A percentile compares a stretch with the other conserved stretches of the same genome.
Conservation (phyloP, 2,888 invertebrate species). For the Drosophila planitibia region DNA sequence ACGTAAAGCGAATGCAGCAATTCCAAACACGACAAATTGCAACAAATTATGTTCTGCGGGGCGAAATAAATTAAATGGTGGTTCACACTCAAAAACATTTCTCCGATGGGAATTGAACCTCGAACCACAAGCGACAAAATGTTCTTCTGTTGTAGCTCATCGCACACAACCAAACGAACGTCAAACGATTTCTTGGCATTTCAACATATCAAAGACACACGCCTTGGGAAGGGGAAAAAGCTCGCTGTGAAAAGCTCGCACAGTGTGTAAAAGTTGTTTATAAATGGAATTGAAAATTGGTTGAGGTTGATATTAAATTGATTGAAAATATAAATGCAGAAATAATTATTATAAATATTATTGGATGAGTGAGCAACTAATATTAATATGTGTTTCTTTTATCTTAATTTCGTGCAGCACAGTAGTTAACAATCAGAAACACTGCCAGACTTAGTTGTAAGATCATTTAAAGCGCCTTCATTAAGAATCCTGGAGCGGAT, state of each 20-base stretch:
- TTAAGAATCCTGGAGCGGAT: conserved; percentile 53
- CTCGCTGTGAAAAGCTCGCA: conserved; percentile 27
- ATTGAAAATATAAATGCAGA: not conserved
- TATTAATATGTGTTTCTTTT: not conserved
- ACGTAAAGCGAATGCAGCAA: conserved; percentile 53
- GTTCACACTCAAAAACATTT: not conserved
- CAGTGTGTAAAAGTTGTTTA: conserved; percentile 5
- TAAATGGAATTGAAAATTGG: not conserved
- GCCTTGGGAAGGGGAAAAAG: conserved; percentile 32
- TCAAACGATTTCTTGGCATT: accelerated
- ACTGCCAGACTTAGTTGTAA: conserved; percentile 18
- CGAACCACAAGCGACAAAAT: not conserved
- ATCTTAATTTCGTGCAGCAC: not conserved
- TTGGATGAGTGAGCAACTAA: not conserved
- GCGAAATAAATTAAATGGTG: conserved; percentile 24
- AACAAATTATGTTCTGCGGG: conserved; percentile 41
- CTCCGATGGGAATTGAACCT: conserved; percentile 35
- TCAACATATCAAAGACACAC: conserved; percentile 12
- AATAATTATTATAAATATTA: too few relatives aligned
- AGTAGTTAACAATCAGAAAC: conserved; percentile 4
- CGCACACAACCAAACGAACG: conserved; percentile 46
- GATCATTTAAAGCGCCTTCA: not conserved
- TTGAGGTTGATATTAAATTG: not conserved
- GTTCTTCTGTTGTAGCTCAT: conserved; percentile 1
- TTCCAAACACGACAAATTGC: conserved; percentile 65